Conservation (phyloP, 2,888 invertebrate species). For the Xanthia icteritia region DNA sequence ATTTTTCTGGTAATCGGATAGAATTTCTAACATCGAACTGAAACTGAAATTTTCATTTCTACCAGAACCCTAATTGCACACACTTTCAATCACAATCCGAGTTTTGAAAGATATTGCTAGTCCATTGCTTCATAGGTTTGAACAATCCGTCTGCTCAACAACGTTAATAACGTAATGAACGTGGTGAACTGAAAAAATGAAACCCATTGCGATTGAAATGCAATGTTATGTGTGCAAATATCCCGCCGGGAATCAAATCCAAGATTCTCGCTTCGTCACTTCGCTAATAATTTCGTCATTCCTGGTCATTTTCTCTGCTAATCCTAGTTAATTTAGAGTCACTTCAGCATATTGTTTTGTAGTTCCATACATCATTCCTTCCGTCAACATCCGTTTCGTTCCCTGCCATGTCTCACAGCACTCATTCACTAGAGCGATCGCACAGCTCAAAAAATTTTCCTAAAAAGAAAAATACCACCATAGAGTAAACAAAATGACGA, state of each 20-base stretch:
- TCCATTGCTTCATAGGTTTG: too few relatives aligned
- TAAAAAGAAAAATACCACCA: background rate
- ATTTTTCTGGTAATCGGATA: background rate
- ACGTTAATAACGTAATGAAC: too few relatives aligned
- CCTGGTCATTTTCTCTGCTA: background rate
- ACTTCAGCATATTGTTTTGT: background rate
- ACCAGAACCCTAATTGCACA: background rate
- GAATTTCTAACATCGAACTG: background rate
- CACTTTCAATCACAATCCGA: too few relatives aligned
- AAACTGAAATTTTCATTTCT: background rate
- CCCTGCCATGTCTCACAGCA: background rate
- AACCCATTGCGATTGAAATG: too few relatives aligned
- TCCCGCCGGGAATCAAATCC: background rate
- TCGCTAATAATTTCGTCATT: background rate
- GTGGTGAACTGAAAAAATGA: too few relatives aligned
- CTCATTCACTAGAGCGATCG: background rate
- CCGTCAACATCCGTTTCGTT: background rate
- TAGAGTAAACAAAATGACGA: slow-evolving; percentile 16
- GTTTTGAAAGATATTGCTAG: too few relatives aligned
- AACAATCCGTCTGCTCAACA: too few relatives aligned
- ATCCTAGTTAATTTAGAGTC: background rate
- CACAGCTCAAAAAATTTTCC: background rate
- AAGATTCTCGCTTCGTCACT: background rate
- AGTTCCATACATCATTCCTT: background rate
- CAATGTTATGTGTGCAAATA: too few relatives aligned